These are phyloP conservation scores for Myripristis jacobus DNA, from an alignment of 2,797 vertebrate genomes.

Conservation along the genomic window DNA sequence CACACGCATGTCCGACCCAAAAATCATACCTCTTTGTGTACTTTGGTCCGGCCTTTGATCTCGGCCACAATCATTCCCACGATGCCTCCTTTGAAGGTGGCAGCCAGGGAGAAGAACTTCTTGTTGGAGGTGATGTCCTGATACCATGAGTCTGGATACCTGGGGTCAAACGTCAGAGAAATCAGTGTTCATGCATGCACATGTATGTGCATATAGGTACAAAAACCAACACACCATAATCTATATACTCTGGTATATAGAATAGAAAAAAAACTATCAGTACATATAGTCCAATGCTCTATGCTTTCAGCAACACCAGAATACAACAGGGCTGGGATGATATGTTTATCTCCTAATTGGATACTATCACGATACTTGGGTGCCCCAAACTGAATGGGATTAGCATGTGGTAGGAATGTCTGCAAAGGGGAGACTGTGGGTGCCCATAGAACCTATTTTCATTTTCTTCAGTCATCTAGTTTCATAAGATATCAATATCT, in stretches of 20 bases:
- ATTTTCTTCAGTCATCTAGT: too few relatives aligned
- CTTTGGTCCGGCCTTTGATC: constrained; percentile 98
- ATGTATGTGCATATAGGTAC: neutral
- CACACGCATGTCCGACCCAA: neutral
- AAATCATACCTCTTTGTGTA: constrained; percentile 94
- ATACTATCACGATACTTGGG: too few relatives aligned
- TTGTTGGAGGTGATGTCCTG: constrained; percentile 99
- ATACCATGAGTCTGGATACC: constrained; percentile 99
- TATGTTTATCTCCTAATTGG: too few relatives aligned
- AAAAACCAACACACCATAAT: neutral
- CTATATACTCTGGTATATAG: neutral
- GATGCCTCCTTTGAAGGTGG: constrained; percentile 94
- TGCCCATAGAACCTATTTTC: too few relatives aligned
- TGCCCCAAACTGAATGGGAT: too few relatives aligned
- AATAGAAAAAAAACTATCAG: too few relatives aligned
- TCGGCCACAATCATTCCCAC: constrained; percentile 99
- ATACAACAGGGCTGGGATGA: too few relatives aligned
- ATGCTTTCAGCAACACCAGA: neutral
- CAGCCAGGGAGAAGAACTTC: constrained; percentile 98
- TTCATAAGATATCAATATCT: too few relatives aligned
- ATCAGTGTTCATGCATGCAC: neutral
- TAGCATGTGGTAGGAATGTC: too few relatives aligned
- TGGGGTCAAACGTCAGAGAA: constrained; percentile 61
- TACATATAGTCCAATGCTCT: neutral
- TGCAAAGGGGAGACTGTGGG: too few relatives aligned